These are phyloP conservation scores for Trachelus troglodyta DNA, from an alignment of 2,888 invertebrate species.

Conservation along the genomic window DNA sequence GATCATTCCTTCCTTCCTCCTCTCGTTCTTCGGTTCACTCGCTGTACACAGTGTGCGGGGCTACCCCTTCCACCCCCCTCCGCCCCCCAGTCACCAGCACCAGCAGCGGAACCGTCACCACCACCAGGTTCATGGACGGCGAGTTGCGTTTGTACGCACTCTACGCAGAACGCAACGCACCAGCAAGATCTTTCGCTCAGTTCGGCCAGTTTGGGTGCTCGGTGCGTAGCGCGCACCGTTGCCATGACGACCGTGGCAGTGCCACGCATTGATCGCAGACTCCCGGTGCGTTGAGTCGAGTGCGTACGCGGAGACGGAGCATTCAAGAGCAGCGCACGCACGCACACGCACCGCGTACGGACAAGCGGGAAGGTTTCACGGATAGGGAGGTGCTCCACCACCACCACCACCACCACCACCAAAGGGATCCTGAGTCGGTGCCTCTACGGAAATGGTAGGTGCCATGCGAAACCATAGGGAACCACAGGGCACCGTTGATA, in stretches of 20 bases:
- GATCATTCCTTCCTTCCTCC: not conserved
- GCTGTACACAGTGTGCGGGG: not conserved
- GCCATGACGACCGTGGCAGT: slow-evolving; percentile 62
- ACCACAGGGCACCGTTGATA: not conserved
- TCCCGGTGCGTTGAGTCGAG: slow-evolving; percentile 61
- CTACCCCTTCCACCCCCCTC: not conserved
- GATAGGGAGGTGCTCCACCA: not conserved
- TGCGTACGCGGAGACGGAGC: slow-evolving; percentile 44
- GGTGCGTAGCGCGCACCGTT: slow-evolving; percentile 57
- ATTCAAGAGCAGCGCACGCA: slow-evolving; percentile 3
- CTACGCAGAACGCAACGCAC: not conserved
- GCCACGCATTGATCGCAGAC: slow-evolving; percentile 66
- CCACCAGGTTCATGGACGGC: not conserved
- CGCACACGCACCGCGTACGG: slow-evolving; percentile 15
- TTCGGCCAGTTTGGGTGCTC: slow-evolving; percentile 33
- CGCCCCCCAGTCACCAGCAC: not conserved
- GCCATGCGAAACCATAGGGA: not conserved
- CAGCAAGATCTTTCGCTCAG: not conserved
- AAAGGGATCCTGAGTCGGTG: too few species aligned
- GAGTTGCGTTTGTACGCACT: slow-evolving; percentile 3
- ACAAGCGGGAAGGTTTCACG: not conserved
- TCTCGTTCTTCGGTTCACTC: slow-evolving; percentile 8
- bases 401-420: not conserved
- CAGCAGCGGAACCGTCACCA: not conserved
- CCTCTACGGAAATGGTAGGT: not conserved